A percentile compares a stretch with the other conserved stretches of the same genome.
These are phyloP conservation scores for Istiophorus platypterus DNA, from an alignment of 2,113 vertebrate species.

Conservation along the genomic window DNA sequence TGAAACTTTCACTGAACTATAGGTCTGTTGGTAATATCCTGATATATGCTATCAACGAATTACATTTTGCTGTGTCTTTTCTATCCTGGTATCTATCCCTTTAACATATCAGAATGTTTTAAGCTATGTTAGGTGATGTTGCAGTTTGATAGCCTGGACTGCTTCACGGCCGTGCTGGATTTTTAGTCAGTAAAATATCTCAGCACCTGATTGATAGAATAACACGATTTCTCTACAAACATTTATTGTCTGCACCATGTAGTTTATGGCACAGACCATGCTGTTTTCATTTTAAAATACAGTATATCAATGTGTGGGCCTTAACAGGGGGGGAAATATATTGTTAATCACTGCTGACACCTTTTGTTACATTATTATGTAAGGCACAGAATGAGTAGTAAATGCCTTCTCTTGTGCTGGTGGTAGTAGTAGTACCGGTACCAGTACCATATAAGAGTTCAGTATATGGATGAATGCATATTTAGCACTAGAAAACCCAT, in stretches of 20 bases:
- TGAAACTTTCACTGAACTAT: no score
- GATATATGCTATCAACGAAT: background rate
- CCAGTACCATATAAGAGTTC: no score
- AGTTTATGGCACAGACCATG: no score
- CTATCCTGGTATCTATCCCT: background rate
- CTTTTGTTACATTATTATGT: background rate
- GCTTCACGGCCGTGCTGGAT: background rate
- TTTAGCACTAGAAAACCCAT: no score
- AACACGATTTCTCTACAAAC: background rate
- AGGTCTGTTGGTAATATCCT: background rate
- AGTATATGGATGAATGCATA: no score
- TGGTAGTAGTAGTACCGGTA: background rate
- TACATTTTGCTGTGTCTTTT: no score
- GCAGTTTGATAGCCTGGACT: background rate
- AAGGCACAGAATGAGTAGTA: background rate
- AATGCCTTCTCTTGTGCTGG: background rate
- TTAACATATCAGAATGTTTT: background rate
- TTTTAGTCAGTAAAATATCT: slow-evolving; percentile 15
- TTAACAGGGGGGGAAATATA: background rate
- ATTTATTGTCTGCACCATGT: background rate
- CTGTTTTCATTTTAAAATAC: background rate
- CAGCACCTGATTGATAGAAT: background rate
- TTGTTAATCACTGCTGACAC: background rate
- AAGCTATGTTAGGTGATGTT: background rate
- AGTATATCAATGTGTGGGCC: background rate